phyloP scores from a whole-genome alignment of 2,797 vertebrate genomes.

The Huso huso region DNA sequence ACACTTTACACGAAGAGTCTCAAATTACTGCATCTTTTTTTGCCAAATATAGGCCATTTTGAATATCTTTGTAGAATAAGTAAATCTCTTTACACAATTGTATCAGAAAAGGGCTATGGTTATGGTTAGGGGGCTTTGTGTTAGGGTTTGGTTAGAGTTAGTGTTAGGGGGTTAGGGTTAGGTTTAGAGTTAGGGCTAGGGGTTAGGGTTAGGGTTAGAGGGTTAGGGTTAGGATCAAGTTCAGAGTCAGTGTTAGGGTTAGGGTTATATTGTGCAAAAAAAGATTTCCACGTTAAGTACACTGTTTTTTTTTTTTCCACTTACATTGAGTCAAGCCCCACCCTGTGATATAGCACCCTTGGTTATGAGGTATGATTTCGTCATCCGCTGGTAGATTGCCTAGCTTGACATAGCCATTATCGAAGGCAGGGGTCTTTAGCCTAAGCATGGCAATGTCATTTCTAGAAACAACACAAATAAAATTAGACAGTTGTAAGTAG shows the following conservation, averaged over 20 bases:
- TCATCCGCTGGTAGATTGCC: constrained; percentile 30
- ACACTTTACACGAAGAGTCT: not conserved
- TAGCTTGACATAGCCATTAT: constrained; percentile 36
- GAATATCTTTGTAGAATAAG: too few relatives aligned
- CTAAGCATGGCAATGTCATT: constrained; percentile 48
- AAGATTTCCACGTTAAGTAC: not conserved
- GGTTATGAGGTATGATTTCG: constrained; percentile 39
- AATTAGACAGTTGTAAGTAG: too few relatives aligned
- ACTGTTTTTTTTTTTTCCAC: not conserved
- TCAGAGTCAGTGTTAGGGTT: too few relatives aligned
- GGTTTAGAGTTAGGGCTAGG: too few relatives aligned
- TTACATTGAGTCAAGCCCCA: constrained; percentile 38
- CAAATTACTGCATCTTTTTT: not conserved
- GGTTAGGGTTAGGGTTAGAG: too few relatives aligned
- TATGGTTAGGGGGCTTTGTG: too few relatives aligned
- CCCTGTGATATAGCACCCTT: constrained; percentile 48
- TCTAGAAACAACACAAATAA: constrained; percentile 21
- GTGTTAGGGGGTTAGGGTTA: too few relatives aligned
- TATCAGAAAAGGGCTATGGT: too few relatives aligned
- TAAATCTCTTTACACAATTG: too few relatives aligned
- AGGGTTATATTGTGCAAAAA: too few relatives aligned
- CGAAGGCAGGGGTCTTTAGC: constrained; percentile 25
- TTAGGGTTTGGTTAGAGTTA: too few relatives aligned
- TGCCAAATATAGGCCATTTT: not conserved
- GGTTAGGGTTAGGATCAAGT: too few relatives aligned